phyloP scores from a whole-genome alignment of 2,113 vertebrate genomes.

The Cariama cristata region DNA sequence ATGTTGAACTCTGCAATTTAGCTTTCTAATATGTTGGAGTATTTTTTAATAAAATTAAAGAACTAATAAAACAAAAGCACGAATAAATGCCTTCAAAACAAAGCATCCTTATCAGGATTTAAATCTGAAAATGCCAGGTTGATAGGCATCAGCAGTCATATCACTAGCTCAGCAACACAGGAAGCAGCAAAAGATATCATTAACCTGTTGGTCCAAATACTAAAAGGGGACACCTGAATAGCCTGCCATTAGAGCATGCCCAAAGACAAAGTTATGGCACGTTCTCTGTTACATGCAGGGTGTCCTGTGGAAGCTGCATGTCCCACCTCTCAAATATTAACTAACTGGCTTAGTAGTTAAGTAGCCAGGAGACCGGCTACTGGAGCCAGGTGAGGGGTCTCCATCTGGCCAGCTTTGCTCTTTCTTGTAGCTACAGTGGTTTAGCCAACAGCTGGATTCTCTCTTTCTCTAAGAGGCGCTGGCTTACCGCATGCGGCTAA shows the following conservation, averaged over 20 bases:
- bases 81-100: not conserved
- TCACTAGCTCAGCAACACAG: too few species aligned
- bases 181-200: not conserved
- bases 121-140: not conserved
- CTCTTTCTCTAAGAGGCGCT: not conserved
- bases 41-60: not conserved
- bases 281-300: accelerated
- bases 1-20: not conserved
- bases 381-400: not conserved
- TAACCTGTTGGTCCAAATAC: not conserved
- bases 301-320: not conserved
- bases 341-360: not conserved
- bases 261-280: not conserved
- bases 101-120: not conserved
- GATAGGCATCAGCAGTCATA: not conserved
- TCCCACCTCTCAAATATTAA: not conserved
- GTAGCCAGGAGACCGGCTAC: not conserved
- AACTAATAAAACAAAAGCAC: not conserved
- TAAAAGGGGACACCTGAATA: not conserved
- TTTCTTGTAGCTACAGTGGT: accelerated
- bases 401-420: not conserved
- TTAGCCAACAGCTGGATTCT: not conserved
- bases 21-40: not conserved
- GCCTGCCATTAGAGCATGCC: not conserved
- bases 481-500: accelerated